Evolutionary conservation across 2,113 vertebrate species (phyloP).

Genomic region (Gallinago paraguaiae): DNA sequence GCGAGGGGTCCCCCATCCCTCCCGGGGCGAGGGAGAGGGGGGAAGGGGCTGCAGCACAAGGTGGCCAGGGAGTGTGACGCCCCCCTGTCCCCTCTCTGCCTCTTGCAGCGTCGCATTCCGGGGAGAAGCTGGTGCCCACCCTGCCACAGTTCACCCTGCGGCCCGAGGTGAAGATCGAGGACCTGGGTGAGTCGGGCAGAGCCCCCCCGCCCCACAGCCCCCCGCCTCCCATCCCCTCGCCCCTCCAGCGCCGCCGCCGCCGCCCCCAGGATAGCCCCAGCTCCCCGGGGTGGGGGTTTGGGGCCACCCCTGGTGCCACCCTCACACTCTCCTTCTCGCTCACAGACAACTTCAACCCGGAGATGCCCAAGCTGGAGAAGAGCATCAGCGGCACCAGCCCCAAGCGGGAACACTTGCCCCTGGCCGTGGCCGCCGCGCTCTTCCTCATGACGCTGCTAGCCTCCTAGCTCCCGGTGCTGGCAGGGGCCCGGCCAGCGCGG

Average conservation of each 20-base stretch:
- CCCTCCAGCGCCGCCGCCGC: not conserved
- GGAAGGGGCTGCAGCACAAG: not conserved
- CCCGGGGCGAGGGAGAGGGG: not conserved
- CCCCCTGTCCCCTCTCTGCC: slow-evolving; percentile 48
- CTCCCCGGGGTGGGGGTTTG: not conserved
- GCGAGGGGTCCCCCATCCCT: not conserved
- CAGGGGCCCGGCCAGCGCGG: slow-evolving; percentile 8
- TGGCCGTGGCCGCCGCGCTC: slow-evolving; percentile 87
- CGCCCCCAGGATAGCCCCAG: not conserved
- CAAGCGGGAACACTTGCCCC: slow-evolving; percentile 88
- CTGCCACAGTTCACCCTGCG: slow-evolving; percentile 92
- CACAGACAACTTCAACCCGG: slow-evolving; percentile 88
- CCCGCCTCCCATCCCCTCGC: not conserved
- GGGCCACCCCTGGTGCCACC: not conserved
- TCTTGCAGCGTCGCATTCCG: slow-evolving; percentile 84
- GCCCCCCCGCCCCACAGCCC: not conserved
- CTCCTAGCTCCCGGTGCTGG: slow-evolving; percentile 81
- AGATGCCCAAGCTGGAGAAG: slow-evolving; percentile 94
- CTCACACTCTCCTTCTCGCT: slow-evolving; percentile 2
- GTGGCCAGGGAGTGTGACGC: not conserved
- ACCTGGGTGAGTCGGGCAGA: slow-evolving; percentile 85
- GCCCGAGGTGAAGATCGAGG: slow-evolving; percentile 92
- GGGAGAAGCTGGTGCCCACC: slow-evolving; percentile 87
- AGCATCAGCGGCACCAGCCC: slow-evolving; percentile 96
- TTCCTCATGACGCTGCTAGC: slow-evolving; percentile 85